Evolutionary conservation across 2,113 vertebrate species (phyloP), one percentile per base, ranked within the genome.

Genomic region (Abramis brama): DNA sequence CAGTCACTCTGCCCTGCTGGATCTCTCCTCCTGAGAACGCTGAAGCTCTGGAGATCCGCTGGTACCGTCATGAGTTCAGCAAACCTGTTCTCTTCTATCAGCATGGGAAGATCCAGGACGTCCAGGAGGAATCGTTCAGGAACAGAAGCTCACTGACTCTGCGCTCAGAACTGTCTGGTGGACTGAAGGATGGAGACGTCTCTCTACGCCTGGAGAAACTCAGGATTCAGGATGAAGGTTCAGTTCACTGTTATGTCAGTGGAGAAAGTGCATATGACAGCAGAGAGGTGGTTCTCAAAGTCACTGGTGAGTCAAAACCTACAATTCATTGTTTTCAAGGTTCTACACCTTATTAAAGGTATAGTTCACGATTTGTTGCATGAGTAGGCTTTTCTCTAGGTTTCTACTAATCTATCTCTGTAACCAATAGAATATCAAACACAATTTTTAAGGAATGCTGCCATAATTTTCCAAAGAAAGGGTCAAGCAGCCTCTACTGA

Each of bases 1-100:
- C 83, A 0, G 82, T 85, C 68, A 89, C 30, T 5, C 60, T 94
- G 60, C 91, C 91, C 0, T 94, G 94, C 87, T 94, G 91, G 92
- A 84, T 92, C 66, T 83, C 23, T 50, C 90, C 91, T 21, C 2
- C 73, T 2, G 68, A 84, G 25, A 91, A 23, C 68, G 92, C 92
- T 2, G 91, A 91, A 80, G 43, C 2, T 0, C 36, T 93, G 88
- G 93, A 93, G 76, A 84, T 94, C 0, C 90, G 0, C 12, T 94
- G 94, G 94, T 92, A 91, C 77, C 86, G 25, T 1, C 0, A 0
- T 0, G 23, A 47, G 3, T 92, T 76, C 55, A 50, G 83, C 1
- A 33, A 1, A 12, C 90, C 90, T 0, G 2, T 91, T 12, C 59
- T 93, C 45, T 30, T 81, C 39, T 89, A 90, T 36, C 45, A 21